Conservation (phyloP, 2,113 vertebrate species). For the Empidonax alnorum region DNA sequence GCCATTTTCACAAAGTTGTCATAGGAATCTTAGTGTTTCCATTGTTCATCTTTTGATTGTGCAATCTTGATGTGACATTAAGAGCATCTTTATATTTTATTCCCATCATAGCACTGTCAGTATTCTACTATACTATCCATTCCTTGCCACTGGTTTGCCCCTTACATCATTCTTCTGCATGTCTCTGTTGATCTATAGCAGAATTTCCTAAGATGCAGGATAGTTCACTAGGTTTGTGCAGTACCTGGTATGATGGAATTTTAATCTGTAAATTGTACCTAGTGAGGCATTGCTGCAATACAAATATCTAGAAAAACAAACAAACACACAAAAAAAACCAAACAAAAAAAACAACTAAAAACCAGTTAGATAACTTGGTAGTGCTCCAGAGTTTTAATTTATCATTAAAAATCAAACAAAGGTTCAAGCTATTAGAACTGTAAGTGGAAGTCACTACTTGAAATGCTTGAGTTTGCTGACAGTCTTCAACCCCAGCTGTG, state of each 20-base stretch:
- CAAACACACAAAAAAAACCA: no score
- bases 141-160: neutral
- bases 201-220: neutral
- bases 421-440: neutral
- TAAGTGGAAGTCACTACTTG: neutral
- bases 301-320: neutral
- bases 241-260: neutral
- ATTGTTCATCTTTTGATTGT: slow-evolving; percentile 26
- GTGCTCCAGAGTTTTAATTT: neutral
- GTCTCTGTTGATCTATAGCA: neutral
- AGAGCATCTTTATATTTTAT: slow-evolving; percentile 22
- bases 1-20: neutral
- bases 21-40: neutral
- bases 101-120: slow-evolving; percentile 8
- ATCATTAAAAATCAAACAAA: neutral
- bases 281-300: neutral
- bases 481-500: neutral
- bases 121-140: neutral
- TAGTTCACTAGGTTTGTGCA: neutral
- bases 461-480: neutral
- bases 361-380: neutral
- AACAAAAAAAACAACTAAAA: no score
- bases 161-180: neutral
- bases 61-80: slow-evolving; percentile 16
- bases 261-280: neutral